Evolutionary conservation across 92 coral and sea anemone species (phyloP).

Genomic region (Plumapathes pennacea): DNA sequence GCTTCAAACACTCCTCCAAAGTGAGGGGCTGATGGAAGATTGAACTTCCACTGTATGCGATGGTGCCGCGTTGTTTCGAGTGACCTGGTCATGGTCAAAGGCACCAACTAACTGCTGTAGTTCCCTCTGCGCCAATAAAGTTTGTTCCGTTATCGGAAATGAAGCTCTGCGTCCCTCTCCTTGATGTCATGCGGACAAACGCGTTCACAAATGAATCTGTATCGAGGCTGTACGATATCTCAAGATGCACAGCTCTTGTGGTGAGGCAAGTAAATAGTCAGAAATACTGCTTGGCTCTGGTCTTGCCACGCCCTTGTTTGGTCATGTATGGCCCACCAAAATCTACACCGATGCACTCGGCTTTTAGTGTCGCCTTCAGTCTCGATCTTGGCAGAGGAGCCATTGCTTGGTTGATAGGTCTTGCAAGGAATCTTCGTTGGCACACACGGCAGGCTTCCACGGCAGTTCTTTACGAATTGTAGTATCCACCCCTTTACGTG

Average conservation of each 20-base stretch:
- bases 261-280: slow-evolving; percentile 54
- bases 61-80: slow-evolving; percentile 12
- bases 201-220: slow-evolving; percentile 40
- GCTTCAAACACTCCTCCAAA: slow-evolving; percentile 47
- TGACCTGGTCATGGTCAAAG: slow-evolving; percentile 17
- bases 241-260: slow-evolving; percentile 47
- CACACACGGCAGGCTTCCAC: slow-evolving; percentile 24
- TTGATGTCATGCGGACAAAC: slow-evolving; percentile 43
- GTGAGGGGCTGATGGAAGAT: slow-evolving; percentile 44
- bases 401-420: slow-evolving; percentile 29
- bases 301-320: slow-evolving; percentile 48
- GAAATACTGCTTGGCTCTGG: slow-evolving; percentile 39
- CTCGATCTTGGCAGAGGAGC: slow-evolving; percentile 45
- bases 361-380: slow-evolving; percentile 15
- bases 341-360: slow-evolving; percentile 41
- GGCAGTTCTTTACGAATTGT: slow-evolving; percentile 28
- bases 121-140: slow-evolving; percentile 53
- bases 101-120: no score
- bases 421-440: slow-evolving; percentile 26
- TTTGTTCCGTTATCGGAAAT: slow-evolving; percentile 53
- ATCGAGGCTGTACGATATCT: slow-evolving; percentile 20
- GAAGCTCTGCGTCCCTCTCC: slow-evolving; percentile 41
- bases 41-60: slow-evolving; percentile 45
- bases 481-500: slow-evolving; percentile 43
- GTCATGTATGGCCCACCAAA: slow-evolving; percentile 39